phyloP scores from a whole-genome alignment of 1,140 invertebrate genomes.

The Dysdera silvatica region DNA sequence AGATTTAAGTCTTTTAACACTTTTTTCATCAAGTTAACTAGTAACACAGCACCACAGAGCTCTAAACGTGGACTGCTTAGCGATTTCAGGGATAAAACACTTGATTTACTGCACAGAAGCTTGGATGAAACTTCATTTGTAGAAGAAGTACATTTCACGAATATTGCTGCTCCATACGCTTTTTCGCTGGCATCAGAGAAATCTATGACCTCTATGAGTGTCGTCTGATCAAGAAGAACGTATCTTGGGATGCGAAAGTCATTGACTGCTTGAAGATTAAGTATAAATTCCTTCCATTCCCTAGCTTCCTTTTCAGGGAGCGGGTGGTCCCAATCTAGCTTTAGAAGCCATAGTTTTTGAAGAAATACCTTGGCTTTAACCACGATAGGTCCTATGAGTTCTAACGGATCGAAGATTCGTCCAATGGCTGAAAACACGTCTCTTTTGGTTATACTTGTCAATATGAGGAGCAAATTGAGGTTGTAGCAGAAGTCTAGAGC shows the following conservation, averaged over 20 bases:
- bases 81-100: constrained; percentile 20
- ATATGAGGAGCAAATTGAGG: too few relatives aligned
- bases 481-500: too few relatives aligned
- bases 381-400: constrained; percentile 19
- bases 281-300: too few relatives aligned
- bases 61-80: constrained; percentile 16
- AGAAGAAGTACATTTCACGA: background rate
- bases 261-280: too few relatives aligned
- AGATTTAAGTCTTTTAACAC: background rate
- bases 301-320: too few relatives aligned
- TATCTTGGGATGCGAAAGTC: too few relatives aligned
- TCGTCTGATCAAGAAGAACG: too few relatives aligned
- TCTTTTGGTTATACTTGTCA: too few relatives aligned
- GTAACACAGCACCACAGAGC: constrained; percentile 5
- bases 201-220: too few relatives aligned
- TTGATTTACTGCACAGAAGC: constrained; percentile 18
- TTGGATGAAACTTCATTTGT: background rate
- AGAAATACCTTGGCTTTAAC: constrained; percentile 28
- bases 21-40: constrained; percentile 4
- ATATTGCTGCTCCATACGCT: constrained; percentile 26
- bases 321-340: constrained; percentile 30
- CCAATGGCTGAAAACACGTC: constrained; percentile 19
- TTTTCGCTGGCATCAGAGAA: constrained; percentile 25
- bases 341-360: constrained; percentile 26
- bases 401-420: constrained; percentile 29